Evolutionary conservation across 2,113 vertebrate species (phyloP).

Genomic region (Lagopus muta): DNA sequence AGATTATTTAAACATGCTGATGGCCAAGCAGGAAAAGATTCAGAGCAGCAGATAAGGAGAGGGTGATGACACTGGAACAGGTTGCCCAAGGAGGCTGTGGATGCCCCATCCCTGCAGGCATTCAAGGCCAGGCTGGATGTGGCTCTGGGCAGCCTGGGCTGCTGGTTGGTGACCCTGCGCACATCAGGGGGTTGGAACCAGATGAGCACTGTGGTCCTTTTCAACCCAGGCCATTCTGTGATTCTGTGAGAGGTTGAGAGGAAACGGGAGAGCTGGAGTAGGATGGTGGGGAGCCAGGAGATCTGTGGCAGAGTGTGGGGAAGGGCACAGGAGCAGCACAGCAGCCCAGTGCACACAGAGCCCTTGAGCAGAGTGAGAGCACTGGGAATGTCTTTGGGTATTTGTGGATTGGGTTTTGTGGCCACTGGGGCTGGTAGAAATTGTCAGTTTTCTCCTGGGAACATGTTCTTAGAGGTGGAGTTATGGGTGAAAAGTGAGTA

Average conservation of each 20-base stretch:
- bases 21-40: background rate
- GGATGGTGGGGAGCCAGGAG: background rate
- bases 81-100: no score
- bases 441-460: background rate
- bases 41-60: background rate
- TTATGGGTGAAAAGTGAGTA: background rate
- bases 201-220: no score
- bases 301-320: background rate
- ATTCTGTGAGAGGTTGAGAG: background rate
- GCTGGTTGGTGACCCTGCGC: no score
- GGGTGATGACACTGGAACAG: no score
- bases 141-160: no score
- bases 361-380: background rate
- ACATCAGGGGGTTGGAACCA: no score
- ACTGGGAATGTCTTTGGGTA: background rate
- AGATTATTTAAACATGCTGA: background rate
- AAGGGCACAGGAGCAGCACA: background rate
- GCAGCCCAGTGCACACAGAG: background rate
- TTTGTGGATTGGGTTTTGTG: background rate
- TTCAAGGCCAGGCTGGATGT: no score
- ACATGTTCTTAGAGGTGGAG: background rate
- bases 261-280: background rate
- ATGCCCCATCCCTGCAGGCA: no score
- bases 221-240: no score
- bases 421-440: background rate